Base-by-base conservation (phyloP, 2,797 vertebrate species). In the Hemitrygon akajei region DNA sequence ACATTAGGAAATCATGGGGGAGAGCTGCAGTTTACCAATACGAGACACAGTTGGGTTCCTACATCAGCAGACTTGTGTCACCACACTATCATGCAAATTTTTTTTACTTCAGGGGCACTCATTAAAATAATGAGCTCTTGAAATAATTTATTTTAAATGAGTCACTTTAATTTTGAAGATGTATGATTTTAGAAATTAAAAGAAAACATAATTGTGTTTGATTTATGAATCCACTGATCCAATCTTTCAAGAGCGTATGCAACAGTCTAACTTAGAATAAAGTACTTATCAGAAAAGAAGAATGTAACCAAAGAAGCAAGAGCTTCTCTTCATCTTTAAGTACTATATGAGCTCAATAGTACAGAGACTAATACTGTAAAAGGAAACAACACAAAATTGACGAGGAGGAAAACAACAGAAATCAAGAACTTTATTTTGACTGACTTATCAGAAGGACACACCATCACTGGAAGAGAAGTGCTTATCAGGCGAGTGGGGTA, bases 91-190 rank as follows among this genome's bases (percentile, higher is more conserved):
- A 47, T 47, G 71, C 91, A 93, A 91, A n/a, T 91, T 37, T 40
- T 56, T 30, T 93, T 93, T 92, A 86, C 82, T 93, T 75, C 40
- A 93, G 82, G 82, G 82, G 56, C 82, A 25, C 47, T 93, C 71
- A 93, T 93, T 93, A 93, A 93, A 93, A 76, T 75, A 93, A 93
- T 93, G 91, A 93, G 91, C 71, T 93, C 40, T 56, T 93, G 40
- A 93, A 93, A 93, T 93, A 93, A 93, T 93, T 93, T 76, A 93
- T 76, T 93, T 93, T 93, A 93, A 93, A 93, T 76, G 69, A 75
- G 91, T 56, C 91, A 93, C 91, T 93, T 93, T 75, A 76, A 93
- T 93, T 93, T 93, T 93, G 91, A 93, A 93, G 91, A 93, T 75
- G 91, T 75, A 76, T 75, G 91, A 76, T 93, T 93, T 75, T n/a